Conservation (phyloP, 2,888 invertebrate species). For the Troglohyphantes excavatus region DNA sequence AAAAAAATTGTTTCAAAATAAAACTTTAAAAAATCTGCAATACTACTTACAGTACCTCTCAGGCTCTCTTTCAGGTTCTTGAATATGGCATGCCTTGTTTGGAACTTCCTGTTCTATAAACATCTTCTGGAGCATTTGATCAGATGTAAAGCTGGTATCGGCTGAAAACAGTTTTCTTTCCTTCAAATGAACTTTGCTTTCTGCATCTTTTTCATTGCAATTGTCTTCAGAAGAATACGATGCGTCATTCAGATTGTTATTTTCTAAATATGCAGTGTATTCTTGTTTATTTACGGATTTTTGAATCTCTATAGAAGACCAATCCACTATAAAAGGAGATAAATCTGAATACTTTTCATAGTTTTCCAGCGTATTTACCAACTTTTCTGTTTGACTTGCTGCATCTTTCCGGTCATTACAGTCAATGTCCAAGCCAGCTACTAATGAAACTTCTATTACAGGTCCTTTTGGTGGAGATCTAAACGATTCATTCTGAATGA, state of each 20-base stretch:
- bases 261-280: not conserved
- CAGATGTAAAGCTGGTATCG: not conserved
- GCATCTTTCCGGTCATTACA: not conserved
- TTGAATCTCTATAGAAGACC: not conserved
- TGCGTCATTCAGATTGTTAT: not conserved
- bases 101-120: not conserved
- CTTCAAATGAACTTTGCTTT: not conserved
- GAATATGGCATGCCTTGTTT: not conserved
- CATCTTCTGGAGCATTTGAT: not conserved
- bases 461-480: not conserved
- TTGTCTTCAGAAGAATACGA: not conserved
- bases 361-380: not conserved
- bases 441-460: not conserved
- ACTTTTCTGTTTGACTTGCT: slow-evolving; percentile 31
- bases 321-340: not conserved
- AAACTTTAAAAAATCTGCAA: not conserved
- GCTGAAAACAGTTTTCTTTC: slow-evolving; percentile 8
- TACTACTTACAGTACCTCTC: slow-evolving; percentile 2
- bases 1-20: not conserved
- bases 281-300: not conserved
- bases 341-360: slow-evolving; percentile 26
- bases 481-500: not conserved
- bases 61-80: not conserved
- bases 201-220: not conserved
- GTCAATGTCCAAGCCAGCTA: not conserved